Evolutionary conservation across 2,797 vertebrate genomes (phyloP), one percentile per base, ranked within the genome.

Genomic region (Falco peregrinus): DNA sequence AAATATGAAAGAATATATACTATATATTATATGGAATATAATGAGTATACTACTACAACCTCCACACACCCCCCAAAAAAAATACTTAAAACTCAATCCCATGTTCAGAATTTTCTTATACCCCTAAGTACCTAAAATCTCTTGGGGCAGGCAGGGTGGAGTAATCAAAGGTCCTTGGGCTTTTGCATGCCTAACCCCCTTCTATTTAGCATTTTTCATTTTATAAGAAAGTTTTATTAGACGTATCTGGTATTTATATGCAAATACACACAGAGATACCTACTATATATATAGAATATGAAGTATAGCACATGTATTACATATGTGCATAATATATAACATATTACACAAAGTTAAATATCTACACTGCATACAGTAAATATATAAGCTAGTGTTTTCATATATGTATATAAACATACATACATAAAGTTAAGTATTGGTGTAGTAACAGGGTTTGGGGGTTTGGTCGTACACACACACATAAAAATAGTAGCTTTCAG

Each of bases 21-120:
- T 24, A 63, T 11, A 2, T 25, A 80, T 33, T 29, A 26, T 2
- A 39, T 0, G 37, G 13, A 70, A 16, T 24, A 79, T 6, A 93
- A 56, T 17, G 51, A 69, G 48, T 7, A 39, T 2, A 26, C 1
- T 3, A 47, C 6, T 0, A 67, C 13, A 60, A 18, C 6, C 4
- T 10, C 6, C 1, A 10, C 14, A 6, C 5, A 5, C 14, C 7
- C 6, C 7, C 35, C 6, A 8, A 5, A 11, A 29, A 8, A 20
- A 16, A 48, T 31, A 2, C 24, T 14, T 33, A 10, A n/a, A 57
- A 22, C 14, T 59, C 10, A 39, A 50, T 48, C 8, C 2, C 2
- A 21, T 31, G 68, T 84, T 87, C 21, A 60, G 29, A 68, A 11
- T 18, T 77, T 25, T 67, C 29, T 68, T 65, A 69, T 7, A 39